Evolutionary conservation across 64 coral and sea anemone genomes (phyloP).

Genomic region (Exaiptasia diaphana): DNA sequence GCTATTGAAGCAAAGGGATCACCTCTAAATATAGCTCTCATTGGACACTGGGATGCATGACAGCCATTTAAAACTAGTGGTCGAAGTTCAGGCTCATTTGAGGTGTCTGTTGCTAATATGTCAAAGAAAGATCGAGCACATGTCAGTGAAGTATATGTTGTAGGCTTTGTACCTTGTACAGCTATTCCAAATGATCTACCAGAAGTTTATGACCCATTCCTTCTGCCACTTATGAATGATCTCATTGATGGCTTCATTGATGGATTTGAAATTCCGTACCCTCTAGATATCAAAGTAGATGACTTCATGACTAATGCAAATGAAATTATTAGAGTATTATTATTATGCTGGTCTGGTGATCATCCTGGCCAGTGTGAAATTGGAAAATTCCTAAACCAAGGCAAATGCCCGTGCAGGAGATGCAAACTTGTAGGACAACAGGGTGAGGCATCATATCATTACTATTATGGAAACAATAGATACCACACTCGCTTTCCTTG

Average conservation of each 20-base stretch:
- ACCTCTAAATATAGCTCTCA: constrained; percentile 31
- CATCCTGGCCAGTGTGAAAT: constrained; percentile 65
- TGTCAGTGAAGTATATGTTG: constrained; percentile 33
- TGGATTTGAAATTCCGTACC: constrained; percentile 20
- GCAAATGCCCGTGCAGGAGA: constrained; percentile 50
- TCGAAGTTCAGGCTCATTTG: constrained; percentile 54
- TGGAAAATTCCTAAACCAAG: constrained; percentile 59
- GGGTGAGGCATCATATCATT: constrained; percentile 23
- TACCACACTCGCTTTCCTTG: constrained; percentile 17
- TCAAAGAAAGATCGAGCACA: constrained; percentile 45
- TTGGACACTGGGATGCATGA: constrained; percentile 57
- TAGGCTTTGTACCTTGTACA: no score
- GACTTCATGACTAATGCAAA: background rate
- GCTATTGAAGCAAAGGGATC: constrained; percentile 8
- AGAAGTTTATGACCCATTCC: constrained; percentile 45
- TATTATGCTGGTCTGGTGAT: constrained; percentile 65
- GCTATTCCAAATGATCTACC: no score
- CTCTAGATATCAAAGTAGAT: background rate
- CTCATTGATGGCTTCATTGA: background rate
- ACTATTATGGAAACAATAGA: constrained; percentile 32
- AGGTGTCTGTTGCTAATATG: constrained; percentile 57
- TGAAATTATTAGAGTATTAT: constrained; percentile 34
- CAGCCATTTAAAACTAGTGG: constrained; percentile 40
- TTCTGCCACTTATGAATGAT: constrained; percentile 48
- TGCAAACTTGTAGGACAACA: constrained; percentile 54